Evolutionary conservation across 2,113 vertebrate genomes (phyloP).

Genomic region (Beaufortia kweichowensis): DNA sequence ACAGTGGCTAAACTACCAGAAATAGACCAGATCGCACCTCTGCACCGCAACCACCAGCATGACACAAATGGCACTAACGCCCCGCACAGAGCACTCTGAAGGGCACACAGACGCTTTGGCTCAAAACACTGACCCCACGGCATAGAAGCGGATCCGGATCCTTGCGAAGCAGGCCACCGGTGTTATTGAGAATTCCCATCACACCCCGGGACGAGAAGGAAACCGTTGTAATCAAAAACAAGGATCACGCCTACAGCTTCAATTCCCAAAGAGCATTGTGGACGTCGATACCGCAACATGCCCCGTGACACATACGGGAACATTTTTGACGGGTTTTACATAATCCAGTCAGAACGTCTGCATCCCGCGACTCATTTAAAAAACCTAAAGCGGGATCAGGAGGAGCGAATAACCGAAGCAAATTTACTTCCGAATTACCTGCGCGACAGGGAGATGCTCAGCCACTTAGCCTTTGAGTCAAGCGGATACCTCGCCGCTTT

Average conservation of each 20-base stretch:
- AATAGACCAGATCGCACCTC: constrained; percentile 44
- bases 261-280: constrained; percentile 33
- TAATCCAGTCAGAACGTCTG: constrained; percentile 53
- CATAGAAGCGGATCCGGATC: neutral
- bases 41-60: constrained; percentile 35
- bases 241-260: constrained; percentile 37
- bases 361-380: constrained; percentile 38
- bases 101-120: neutral
- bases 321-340: constrained; percentile 36
- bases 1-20: constrained; percentile 40
- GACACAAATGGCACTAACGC: constrained; percentile 31
- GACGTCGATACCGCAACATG: constrained; percentile 9
- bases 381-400: constrained; percentile 46
- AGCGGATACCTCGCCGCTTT: constrained; percentile 62
- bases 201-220: constrained; percentile 58
- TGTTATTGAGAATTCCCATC: constrained; percentile 61
- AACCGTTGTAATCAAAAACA: constrained; percentile 50
- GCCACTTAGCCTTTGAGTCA: constrained; percentile 75
- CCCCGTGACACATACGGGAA: neutral
- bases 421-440: constrained; percentile 46
- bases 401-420: constrained; percentile 43
- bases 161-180: neutral
- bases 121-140: too few species aligned
- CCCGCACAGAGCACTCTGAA: constrained; percentile 31
- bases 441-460: constrained; percentile 43